These are phyloP conservation scores for Meiosimyza decipiens DNA, from an alignment of 2,888 invertebrate species.

Conservation along the genomic window DNA sequence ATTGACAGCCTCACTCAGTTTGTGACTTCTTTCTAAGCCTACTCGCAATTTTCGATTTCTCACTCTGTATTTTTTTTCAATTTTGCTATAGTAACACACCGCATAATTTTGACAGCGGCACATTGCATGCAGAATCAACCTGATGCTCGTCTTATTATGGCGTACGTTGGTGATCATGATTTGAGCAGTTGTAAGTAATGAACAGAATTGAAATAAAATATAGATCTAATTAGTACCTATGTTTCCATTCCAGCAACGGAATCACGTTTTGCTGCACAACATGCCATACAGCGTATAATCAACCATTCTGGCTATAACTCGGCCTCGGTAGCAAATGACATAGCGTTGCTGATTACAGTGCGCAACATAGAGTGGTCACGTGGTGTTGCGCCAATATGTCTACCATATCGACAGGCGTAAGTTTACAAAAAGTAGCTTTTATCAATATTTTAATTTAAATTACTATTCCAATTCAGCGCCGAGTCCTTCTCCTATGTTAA, in stretches of 20 bases:
- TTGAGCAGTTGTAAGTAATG: conserved; percentile 60
- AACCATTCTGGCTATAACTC: conserved; percentile 52
- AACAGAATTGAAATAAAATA: neutral
- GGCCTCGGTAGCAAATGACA: conserved; percentile 66
- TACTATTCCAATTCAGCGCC: conserved; percentile 36
- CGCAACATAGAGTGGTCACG: conserved; percentile 67
- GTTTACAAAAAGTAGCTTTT: conserved; percentile 17
- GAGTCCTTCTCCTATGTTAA: conserved; percentile 48
- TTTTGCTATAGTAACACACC: conserved; percentile 39
- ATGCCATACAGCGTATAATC: conserved; percentile 59
- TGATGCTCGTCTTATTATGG: conserved; percentile 52
- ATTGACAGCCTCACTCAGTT: too few relatives aligned
- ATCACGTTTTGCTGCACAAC: conserved; percentile 60
- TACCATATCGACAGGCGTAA: conserved; percentile 68
- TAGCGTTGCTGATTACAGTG: conserved; percentile 68
- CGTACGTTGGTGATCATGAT: conserved; percentile 70
- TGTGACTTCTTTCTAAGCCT: too few relatives aligned
- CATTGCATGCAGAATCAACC: conserved; percentile 65
- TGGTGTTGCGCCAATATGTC: conserved; percentile 72
- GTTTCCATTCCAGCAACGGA: conserved; percentile 47
- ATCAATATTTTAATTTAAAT: neutral
- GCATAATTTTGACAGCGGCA: conserved; percentile 69
- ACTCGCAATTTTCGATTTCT: too few relatives aligned
- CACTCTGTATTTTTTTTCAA: too few relatives aligned
- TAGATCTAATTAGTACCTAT: neutral